phyloP scores from a whole-genome alignment of 2,113 vertebrate species.

The Nannobrachium achirus region DNA sequence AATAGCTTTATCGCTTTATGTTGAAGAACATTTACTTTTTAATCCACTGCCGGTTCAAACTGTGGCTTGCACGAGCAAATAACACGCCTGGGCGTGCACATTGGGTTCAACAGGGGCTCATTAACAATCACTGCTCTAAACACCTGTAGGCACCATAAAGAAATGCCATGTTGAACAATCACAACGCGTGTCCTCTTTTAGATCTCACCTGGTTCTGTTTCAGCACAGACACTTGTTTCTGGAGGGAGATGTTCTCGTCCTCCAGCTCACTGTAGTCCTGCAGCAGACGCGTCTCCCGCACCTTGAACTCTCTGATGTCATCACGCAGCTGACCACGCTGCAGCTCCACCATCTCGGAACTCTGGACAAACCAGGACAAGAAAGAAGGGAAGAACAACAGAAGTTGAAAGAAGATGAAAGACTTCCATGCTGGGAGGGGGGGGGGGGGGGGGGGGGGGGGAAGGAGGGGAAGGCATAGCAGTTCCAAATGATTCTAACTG shows the following conservation, averaged over 20 bases:
- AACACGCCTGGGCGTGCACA: too few species aligned
- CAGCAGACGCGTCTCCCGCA: slow-evolving; percentile 91
- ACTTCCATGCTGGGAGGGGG: background rate
- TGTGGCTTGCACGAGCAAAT: too few species aligned
- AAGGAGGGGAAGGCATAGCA: background rate
- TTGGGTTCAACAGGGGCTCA: too few species aligned
- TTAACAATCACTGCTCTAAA: too few species aligned
- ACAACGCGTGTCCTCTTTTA: background rate
- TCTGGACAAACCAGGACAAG: slow-evolving; percentile 69
- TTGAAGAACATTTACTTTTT: too few species aligned
- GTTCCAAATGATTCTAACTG: background rate
- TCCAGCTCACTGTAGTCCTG: slow-evolving; percentile 98
- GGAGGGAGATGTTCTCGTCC: slow-evolving; percentile 97
- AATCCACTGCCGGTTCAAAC: too few species aligned
- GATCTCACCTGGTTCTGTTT: slow-evolving; percentile 91
- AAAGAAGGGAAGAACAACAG: background rate
- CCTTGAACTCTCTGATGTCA: slow-evolving; percentile 96
- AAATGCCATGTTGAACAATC: too few species aligned
- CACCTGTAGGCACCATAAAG: too few species aligned
- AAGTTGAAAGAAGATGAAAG: background rate
- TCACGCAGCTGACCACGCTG: slow-evolving; percentile 92
- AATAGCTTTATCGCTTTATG: too few species aligned
- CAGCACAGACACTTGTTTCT: slow-evolving; percentile 96
- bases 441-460: background rate
- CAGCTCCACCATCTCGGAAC: slow-evolving; percentile 87